Evolutionary conservation across 2,888 invertebrate species (phyloP), one percentile per base, ranked within the genome.

Genomic region (Asteroscopus sphinx): DNA sequence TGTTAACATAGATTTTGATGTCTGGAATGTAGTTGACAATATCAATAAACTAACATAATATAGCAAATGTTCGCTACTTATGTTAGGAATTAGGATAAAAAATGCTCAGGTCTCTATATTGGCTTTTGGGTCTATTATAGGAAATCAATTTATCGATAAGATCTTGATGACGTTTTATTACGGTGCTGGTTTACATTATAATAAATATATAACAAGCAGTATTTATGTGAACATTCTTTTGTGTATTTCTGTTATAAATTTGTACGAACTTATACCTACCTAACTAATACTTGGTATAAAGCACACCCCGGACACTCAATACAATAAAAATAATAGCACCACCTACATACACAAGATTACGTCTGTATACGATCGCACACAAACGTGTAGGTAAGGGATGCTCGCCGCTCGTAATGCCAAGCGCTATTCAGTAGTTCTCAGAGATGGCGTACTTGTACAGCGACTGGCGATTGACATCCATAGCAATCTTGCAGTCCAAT

Each of bases 1-100:
- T 60, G 61, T 59, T 61, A 62, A 62, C 61, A 60, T 59, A 36
- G 39, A 33, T 60, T 45, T 9, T 30, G 36, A 46, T 49, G 45
- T 56, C 5, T 45, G 8, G 6, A 30, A 62, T 45, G 12, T 47
- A 41, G 12, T 41, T 15, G 33, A 33, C 39, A 33, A n/a, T n/a
- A 13, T 11, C 33, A 2, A 48, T 58, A 53, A 58, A 48, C 7
- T 45, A 51, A 12, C 9, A 17, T 41, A 46, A 40, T 32, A 54
- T 51, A 13, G 16, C 16, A 51, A 35, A 17, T 46, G 16, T 42
- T 26, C 32, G 30, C 6, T 47, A 48, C 26, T 5, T 40, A 12
- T 12, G 15, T 39, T 6, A n/a, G 6, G 28, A 32, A 12, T 39
- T 6, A n/a, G 6, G 28, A 32, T 41, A 45, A 39, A 56, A 61